Evolutionary conservation across 2,888 invertebrate genomes (phyloP).

Genomic region (Melipona bicolor): DNA sequence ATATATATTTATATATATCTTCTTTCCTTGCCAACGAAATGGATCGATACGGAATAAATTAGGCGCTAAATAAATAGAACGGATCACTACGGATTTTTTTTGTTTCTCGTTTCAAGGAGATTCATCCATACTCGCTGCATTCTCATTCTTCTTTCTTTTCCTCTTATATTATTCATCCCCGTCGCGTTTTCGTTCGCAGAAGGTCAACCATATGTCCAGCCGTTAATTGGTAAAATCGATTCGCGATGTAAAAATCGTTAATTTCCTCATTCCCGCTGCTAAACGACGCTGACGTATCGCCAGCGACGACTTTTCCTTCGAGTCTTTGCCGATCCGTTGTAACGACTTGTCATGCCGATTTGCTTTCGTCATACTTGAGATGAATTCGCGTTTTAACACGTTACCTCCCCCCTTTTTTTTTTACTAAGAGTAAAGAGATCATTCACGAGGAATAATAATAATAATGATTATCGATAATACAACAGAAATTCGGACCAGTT

Average conservation of each 20-base stretch:
- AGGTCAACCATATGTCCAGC: background rate
- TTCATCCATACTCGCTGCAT: slow-evolving; percentile 32
- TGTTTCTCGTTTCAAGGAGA: background rate
- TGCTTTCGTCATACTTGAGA: background rate
- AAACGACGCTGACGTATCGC: background rate
- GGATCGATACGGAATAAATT: slow-evolving; percentile 68
- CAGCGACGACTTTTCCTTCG: background rate
- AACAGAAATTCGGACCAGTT: slow-evolving; percentile 14
- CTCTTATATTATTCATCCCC: background rate
- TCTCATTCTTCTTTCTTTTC: background rate
- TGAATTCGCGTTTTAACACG: background rate
- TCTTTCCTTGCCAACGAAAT: slow-evolving; percentile 50
- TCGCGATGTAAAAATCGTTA: background rate
- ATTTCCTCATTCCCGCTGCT: too few species aligned
- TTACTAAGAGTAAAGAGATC: background rate
- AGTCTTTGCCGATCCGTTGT: background rate
- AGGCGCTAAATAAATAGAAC: slow-evolving; percentile 74
- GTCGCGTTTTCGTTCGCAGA: background rate
- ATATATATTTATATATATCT: slow-evolving; percentile 13
- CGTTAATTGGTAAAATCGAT: background rate
- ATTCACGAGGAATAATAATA: slow-evolving; percentile 11
- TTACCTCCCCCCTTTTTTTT: background rate
- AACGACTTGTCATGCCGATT: background rate
- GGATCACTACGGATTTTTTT: slow-evolving; percentile 49
- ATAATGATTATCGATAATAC: background rate